Percentiles rank a stretch among this genome's conserved stretches.
Evolutionary conservation across 2,797 vertebrate genomes (phyloP).

Genomic region (Monodelphis domestica): DNA sequence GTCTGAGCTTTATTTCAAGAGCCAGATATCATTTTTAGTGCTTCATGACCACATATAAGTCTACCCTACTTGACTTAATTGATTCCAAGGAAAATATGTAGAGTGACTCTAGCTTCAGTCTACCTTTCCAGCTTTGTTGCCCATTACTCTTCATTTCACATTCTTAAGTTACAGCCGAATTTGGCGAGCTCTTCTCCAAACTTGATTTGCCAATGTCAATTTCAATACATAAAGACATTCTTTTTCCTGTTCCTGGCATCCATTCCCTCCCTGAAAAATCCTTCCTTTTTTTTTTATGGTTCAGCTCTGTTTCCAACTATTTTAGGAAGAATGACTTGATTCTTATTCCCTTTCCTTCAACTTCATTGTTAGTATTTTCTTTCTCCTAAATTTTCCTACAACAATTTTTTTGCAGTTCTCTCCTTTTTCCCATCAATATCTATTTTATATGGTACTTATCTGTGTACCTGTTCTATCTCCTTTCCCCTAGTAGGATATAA

Average conservation of each 20-base stretch:
- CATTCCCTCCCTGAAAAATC: neutral
- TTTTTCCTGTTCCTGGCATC: neutral
- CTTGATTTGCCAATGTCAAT: neutral
- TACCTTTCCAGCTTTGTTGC: neutral
- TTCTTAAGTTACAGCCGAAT: neutral
- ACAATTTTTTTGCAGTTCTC: neutral
- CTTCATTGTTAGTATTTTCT: neutral
- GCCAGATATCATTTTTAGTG: neutral
- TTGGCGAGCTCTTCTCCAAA: neutral
- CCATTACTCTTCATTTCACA: neutral
- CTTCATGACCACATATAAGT: neutral
- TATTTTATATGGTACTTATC: neutral
- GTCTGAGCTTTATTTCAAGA: neutral
- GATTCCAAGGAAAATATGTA: neutral
- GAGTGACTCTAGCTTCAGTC: neutral
- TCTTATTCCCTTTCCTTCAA: neutral
- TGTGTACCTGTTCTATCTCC: neutral
- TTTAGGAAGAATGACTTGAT: neutral
- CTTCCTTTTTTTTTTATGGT: neutral
- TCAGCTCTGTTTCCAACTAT: neutral
- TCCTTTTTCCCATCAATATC: neutral
- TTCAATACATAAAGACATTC: neutral
- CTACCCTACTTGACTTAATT: neutral
- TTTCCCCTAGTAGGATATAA: neutral
- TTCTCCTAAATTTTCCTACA: neutral